phyloP scores from a whole-genome alignment of 2,797 vertebrate genomes.

The Hydrocynus forskahlii region DNA sequence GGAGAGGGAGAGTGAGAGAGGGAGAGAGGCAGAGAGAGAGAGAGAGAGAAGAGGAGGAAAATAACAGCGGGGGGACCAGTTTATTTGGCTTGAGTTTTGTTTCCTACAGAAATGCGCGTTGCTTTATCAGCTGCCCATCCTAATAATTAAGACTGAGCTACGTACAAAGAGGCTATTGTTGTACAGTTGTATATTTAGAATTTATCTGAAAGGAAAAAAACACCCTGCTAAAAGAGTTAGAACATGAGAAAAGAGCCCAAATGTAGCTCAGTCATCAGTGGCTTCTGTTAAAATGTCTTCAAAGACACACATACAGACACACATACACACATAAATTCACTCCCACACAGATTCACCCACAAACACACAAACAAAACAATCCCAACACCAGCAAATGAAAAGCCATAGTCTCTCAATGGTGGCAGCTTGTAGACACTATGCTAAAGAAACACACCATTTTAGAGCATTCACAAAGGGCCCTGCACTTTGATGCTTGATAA shows the following conservation, averaged over 20 bases:
- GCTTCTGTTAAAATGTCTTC: constrained; percentile 71
- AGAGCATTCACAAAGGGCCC: constrained; percentile 54
- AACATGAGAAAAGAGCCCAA: constrained; percentile 69
- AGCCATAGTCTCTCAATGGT: constrained; percentile 74
- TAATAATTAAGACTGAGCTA: constrained; percentile 70
- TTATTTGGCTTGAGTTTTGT: constrained; percentile 77
- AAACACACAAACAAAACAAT: constrained; percentile 61
- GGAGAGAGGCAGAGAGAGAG: constrained; percentile 3
- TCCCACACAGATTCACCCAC: constrained; percentile 53
- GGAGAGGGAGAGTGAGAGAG: too few species aligned
- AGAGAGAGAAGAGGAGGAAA: constrained; percentile 20
- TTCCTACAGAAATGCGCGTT: constrained; percentile 73
- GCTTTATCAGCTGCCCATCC: constrained; percentile 72
- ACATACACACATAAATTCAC: background rate
- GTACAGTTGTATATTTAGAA: constrained; percentile 76
- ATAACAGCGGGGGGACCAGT: constrained; percentile 69
- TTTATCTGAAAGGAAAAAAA: constrained; percentile 74
- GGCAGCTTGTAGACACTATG: constrained; percentile 73
- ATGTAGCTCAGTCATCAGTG: constrained; percentile 74
- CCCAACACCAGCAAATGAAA: constrained; percentile 68
- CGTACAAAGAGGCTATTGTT: constrained; percentile 76
- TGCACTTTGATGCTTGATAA: constrained; percentile 63
- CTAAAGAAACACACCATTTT: constrained; percentile 57
- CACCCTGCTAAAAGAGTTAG: constrained; percentile 42
- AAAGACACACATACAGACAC: constrained; percentile 40